Evolutionary conservation across 2,113 vertebrate species (phyloP), one percentile per base, ranked within the genome.

Genomic region (Henicopernis longicauda): DNA sequence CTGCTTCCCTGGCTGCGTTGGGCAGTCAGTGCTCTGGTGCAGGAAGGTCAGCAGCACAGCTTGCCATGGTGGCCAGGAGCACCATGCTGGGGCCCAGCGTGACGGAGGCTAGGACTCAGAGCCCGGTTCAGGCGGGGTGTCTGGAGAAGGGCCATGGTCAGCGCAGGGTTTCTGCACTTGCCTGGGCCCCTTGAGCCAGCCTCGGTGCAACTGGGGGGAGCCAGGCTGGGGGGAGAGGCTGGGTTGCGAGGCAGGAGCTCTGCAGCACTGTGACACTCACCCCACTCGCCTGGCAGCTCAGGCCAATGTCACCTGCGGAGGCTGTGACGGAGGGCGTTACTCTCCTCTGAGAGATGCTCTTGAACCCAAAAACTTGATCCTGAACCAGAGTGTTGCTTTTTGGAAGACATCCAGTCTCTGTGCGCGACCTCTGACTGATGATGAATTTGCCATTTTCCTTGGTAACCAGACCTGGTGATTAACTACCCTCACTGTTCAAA

Each of bases 361-460:
- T 52, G 61, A 95, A 63, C 76, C 80, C 63, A 57, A 86, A 88
- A 83, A 44, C 65, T 89, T 69, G 57, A 38, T 91, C 69, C 69
- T 71, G 52, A 23, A 89, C 47, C 47, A 76, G 38, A 79, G 58
- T 5, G 40, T 10, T 1, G 13, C 89, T 65, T 91, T 94, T 72
- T 92, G 89, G 95, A 97, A 96, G 89, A 44, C 44, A 83, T 91
- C 91, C 93, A 91, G 73, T 63, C 83, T 92, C 66, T 25, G 22
- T 49, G 61, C n/a, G 7, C 0, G 3, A 82, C 86, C 84, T 95
- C 81, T 95, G 90, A 62, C 76, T 89, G 95, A 93, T 84, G 92
- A 96, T 92, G 89, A 96, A 94, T 97, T 95, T 90, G 89, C 91
- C 44, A 90, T 79, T 97, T 94, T 77, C 94, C 92, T 89, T 89